Conservation (phyloP, 2,888 invertebrate genomes). For the Ceriagrion tenellum region DNA sequence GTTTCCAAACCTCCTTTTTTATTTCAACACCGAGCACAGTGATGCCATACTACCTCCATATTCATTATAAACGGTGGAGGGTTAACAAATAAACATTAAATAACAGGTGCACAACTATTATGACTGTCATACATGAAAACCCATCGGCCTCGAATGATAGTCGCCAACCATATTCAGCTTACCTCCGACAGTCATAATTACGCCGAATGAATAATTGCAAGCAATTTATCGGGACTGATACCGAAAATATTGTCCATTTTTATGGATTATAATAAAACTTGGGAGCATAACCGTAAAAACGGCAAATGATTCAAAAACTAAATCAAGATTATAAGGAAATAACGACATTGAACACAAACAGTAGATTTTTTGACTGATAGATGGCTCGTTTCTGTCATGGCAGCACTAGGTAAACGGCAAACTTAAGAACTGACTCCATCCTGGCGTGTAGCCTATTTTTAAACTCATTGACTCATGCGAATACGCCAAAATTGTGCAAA, state of each 20-base stretch:
- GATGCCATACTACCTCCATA: slow-evolving; percentile 13
- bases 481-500: not conserved
- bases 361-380: slow-evolving; percentile 28
- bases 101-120: not conserved
- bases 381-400: not conserved
- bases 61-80: not conserved
- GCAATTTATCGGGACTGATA: not conserved
- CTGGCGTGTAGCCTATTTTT: not conserved
- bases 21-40: slow-evolving; percentile 26
- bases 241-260: not conserved
- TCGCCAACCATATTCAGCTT: slow-evolving; percentile 46
- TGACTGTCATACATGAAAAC: slow-evolving; percentile 42
- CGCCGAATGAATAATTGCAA: not conserved
- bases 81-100: slow-evolving; percentile 37
- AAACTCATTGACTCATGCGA: not conserved
- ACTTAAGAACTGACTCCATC: not conserved
- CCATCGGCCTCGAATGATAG: not conserved
- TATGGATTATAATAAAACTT: not conserved
- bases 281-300: not conserved
- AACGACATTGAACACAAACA: slow-evolving; percentile 43
- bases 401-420: not conserved
- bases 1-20: slow-evolving; percentile 7
- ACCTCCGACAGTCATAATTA: slow-evolving; percentile 43
- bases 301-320: slow-evolving; percentile 22
- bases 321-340: slow-evolving; percentile 44